A percentile compares a stretch with the other conserved stretches of the same genome.
Evolutionary conservation across 2,113 vertebrate genomes (phyloP).

Genomic region (Etia nguti): DNA sequence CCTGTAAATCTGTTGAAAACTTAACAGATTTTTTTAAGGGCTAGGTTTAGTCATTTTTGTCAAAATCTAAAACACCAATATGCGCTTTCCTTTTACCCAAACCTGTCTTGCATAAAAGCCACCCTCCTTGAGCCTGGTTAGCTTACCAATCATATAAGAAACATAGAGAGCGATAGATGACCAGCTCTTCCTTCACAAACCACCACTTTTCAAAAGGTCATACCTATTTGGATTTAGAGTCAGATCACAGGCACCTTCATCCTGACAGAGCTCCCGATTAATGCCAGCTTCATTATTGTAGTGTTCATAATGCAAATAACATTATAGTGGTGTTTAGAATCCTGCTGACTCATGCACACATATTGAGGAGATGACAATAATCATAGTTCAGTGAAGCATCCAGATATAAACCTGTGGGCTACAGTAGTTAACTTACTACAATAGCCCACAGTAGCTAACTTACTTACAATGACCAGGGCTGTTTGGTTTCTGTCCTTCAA

Average conservation of each 20-base stretch:
- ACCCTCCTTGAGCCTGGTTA: neutral
- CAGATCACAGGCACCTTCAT: neutral
- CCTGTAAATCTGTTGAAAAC: neutral
- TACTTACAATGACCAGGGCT: neutral
- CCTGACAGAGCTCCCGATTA: neutral
- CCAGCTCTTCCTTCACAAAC: neutral
- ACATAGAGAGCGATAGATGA: neutral
- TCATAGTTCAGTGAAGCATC: neutral
- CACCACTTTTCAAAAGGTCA: neutral
- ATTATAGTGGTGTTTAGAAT: neutral
- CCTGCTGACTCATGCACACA: neutral
- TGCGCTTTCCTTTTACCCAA: neutral
- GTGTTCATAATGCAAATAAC: neutral
- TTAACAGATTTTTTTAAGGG: neutral
- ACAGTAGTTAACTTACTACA: neutral
- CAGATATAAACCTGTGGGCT: neutral
- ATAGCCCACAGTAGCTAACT: neutral
- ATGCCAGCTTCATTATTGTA: conserved; percentile 27
- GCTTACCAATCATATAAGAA: neutral
- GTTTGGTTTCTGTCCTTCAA: neutral
- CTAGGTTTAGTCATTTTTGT: neutral
- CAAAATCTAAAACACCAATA: neutral
- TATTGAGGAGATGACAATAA: neutral
- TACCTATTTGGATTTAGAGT: neutral
- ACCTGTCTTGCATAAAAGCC: neutral